Base-by-base conservation (phyloP, 2,888 invertebrate genomes). In the Diaphora mendica region DNA sequence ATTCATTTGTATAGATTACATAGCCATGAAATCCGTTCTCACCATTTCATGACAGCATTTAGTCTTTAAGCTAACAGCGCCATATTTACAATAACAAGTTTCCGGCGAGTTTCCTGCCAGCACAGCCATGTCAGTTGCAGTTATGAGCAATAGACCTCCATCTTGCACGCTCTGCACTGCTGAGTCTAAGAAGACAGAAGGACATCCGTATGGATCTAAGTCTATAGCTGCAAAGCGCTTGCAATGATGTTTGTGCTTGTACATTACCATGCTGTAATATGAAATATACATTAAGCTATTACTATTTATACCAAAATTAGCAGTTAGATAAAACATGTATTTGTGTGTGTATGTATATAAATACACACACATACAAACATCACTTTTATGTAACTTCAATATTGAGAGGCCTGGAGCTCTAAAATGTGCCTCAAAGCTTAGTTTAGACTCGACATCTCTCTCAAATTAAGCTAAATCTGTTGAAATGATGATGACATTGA, bases 71-170 rank as follows among this genome's bases (percentile, higher is more conserved):
- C 99, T 98, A 74, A 99, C 95, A 0, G 99, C 97, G 0, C 99
- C 99, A 90, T 99, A 99, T 95, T 99, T 99, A 15, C 97, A 97
- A 85, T 97, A 97, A 90, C 99, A 99, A 0, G 99, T 98, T 93
- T 99, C 99, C 0, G 99, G 98, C 0, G 98, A 97, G 94, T 99
- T 99, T 0, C 99, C 99, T 74, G 99, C 99, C 67, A 99, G 92
- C 0, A 99, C 98, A 0, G 98, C 98, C 98, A 99, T 99, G 91
- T 99, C 99, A 0, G 99, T 99, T 42, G 99, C 99, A 0, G 99
- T 99, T 0, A 99, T 97, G 83, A 99, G 96, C 48, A 99, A 93
- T 42, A 99, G 89, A 0, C 99, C 99, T 23, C 98, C 98, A 81
- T 98, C 97, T 68, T 96, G 96, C 0, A 98, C 94, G 76, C 97